Base-by-base conservation (phyloP, 2,888 invertebrate genomes). In the Hofmannophila pseudospretella region DNA sequence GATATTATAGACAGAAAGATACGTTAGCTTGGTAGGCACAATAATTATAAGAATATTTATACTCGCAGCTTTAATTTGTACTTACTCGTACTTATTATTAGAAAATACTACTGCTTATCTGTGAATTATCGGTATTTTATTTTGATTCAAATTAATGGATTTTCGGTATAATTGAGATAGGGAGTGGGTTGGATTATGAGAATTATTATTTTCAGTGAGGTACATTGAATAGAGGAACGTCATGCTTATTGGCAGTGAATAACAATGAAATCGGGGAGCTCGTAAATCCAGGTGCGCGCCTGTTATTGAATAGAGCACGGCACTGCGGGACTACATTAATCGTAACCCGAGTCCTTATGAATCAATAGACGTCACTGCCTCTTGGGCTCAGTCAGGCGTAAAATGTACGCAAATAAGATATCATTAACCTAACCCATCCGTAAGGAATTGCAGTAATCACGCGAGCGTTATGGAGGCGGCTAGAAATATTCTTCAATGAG, bases 251-350 rank as follows among this genome's bases (percentile, higher is more conserved):
- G 69, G 63, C 58, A 64, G 70, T 66, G 69, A 74, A 76, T 78
- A 78, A 75, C 76, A 77, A 79, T 77, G 74, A 80, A 77, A 73
- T 73, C 71, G 67, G 61, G 54, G 58, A 58, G 69, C 64, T 75
- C 79, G 61, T 79, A 79, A 80, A 79, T 81, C 69, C 66, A 75
- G 76, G 74, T 73, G 71, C 64, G 71, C 65, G 64, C 61, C 71
- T 79, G 71, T 67, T 71, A 68, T 71, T 73, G 78, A 77, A 76
- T 71, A 75, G 70, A 67, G 61, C 67, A 60, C 51, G 56, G 57
- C 68, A 61, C 52, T 56, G 65, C 54, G 61, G 58, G 65, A 67
- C 67, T 68, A 74, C 67, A 74, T 72, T 74, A 70, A 71, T 73
- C 69, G 63, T 60, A 50, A 54, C 58, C 54, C 53, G 52, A 61